Percentiles rank a stretch among this genome's conserved stretches.
Conservation (phyloP, 1,140 invertebrate species). For the Hycleus phaleratus region DNA sequence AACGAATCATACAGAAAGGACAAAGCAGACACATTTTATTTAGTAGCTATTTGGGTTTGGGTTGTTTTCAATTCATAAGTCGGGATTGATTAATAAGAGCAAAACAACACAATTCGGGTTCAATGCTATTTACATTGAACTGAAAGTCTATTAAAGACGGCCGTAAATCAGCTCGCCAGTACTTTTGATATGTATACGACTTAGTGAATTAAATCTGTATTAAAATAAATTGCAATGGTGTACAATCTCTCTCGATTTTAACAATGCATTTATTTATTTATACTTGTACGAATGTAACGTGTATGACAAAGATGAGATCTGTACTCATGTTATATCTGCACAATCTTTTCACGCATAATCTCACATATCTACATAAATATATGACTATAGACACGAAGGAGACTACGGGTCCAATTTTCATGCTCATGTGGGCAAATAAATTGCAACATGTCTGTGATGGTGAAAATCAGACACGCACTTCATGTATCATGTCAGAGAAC, state of each 20-base stretch:
- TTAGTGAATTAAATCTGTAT: slow-evolving; percentile 3
- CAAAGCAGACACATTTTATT: too few relatives aligned
- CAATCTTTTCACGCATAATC: slow-evolving; percentile 13
- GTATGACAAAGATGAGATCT: slow-evolving; percentile 8
- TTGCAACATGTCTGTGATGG: not conserved
- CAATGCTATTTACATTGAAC: too few relatives aligned
- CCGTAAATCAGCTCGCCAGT: slow-evolving; percentile 4
- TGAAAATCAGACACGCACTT: slow-evolving; percentile 10
- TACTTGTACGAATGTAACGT: too few relatives aligned
- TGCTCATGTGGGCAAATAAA: slow-evolving; percentile 2
- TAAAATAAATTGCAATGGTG: too few relatives aligned
- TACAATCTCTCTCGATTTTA: too few relatives aligned
- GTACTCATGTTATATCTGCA: not conserved
- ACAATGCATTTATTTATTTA: too few relatives aligned
- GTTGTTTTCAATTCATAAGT: too few relatives aligned
- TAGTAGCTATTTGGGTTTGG: too few relatives aligned
- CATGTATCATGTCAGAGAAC: not conserved
- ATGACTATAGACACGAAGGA: slow-evolving; percentile 5
- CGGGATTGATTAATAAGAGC: too few relatives aligned
- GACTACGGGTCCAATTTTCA: slow-evolving; percentile 7
- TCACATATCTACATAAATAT: slow-evolving; percentile 13
- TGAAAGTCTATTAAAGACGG: slow-evolving; percentile 6
- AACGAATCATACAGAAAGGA: too few relatives aligned
- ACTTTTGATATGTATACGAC: slow-evolving; percentile 4
- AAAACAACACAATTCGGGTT: too few relatives aligned